phyloP scores from a whole-genome alignment of 1,140 invertebrate species.

The Penaeus indicus region DNA sequence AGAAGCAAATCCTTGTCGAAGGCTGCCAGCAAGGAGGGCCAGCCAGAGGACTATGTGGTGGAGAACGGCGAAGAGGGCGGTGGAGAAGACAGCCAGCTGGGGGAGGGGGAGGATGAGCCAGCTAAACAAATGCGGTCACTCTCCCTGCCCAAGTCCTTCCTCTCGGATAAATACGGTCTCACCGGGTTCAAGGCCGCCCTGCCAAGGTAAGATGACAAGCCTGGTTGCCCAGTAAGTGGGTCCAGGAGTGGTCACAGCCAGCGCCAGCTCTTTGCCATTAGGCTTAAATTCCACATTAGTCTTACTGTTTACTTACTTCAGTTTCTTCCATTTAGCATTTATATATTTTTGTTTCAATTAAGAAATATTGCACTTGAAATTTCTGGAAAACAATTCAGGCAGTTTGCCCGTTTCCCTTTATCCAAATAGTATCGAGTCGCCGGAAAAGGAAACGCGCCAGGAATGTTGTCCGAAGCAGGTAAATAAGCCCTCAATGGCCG shows the following conservation, averaged over 20 bases:
- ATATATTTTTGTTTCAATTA: too few relatives aligned
- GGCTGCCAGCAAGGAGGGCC: background rate
- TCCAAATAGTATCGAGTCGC: too few relatives aligned
- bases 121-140: conserved; percentile 75
- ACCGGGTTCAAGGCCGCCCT: conserved; percentile 67
- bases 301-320: too few relatives aligned
- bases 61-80: conserved; percentile 21
- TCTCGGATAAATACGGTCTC: conserved; percentile 71
- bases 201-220: conserved; percentile 68
- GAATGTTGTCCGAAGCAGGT: too few relatives aligned
- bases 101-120: conserved; percentile 65
- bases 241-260: background rate
- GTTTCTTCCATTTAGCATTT: too few relatives aligned
- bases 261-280: background rate
- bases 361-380: too few relatives aligned
- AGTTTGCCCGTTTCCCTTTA: too few relatives aligned
- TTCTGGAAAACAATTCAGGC: too few relatives aligned
- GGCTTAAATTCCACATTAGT: too few relatives aligned
- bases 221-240: background rate
- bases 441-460: too few relatives aligned
- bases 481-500: too few relatives aligned
- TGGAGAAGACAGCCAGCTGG: background rate
- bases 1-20: conserved; percentile 44
- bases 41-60: background rate
- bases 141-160: conserved; percentile 78